Evolutionary conservation across 2,797 vertebrate species (phyloP), one percentile per base, ranked within the genome.

Genomic region (Brachymystax lenok): DNA sequence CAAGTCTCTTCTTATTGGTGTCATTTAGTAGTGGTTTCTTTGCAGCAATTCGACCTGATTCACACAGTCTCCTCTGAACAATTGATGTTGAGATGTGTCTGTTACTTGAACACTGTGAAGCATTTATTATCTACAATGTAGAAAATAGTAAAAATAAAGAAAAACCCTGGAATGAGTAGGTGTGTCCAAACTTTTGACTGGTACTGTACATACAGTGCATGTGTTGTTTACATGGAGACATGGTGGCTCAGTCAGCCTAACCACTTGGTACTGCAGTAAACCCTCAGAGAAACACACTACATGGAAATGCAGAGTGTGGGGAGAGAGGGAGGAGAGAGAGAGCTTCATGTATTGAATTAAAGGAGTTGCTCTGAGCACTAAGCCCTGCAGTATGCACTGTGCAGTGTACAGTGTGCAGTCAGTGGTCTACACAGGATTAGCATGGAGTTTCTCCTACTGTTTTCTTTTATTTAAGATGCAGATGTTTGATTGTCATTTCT

Each of bases 171-270:
- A 35, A 35, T 35, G 33, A 35, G 6, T 35, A 7, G 6, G 35
- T 35, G 35, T 35, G 6, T 35, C 35, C 35, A 35, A 7, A 7
- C 6, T 35, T 7, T 35, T 35, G 35, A 35, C 35, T 35, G 35
- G 35, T 35, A 35, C 35, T 35, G 35, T 74, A 77, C 74, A 6
- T 77, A 59, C 68, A 19, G 4, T 21, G n/a, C 56, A 54, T 73
- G 69, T 84, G 84, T 81, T 88, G 84, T 89, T 88, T 85, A 88
- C 84, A 80, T 86, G 82, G 40, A 46, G 40, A 46, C 10, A 1
- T 54, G 52, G 52, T 54, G 16, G 5, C 16, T 54, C 17, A 54
- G 14, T 19, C 52, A 19, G 14, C 14, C 40, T 13, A 46, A 46
- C 40, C 40, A 46, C 10, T 19, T 54, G 17, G 16, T 19, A 54